Evolutionary conservation across 2,113 vertebrate species (phyloP).

Genomic region (Callocephalon fimbriatum): DNA sequence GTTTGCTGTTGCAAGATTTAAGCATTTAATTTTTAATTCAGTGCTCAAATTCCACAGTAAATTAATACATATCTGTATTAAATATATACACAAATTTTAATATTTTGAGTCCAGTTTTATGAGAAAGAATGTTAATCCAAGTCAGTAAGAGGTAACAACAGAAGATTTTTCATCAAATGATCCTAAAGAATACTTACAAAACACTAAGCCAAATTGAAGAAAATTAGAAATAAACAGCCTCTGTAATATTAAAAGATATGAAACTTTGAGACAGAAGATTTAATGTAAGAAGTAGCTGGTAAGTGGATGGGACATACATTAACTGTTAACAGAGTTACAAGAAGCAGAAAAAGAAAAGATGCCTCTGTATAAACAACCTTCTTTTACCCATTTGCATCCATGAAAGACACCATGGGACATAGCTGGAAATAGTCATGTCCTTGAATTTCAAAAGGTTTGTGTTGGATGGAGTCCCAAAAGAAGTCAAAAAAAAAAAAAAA

Average conservation of each 20-base stretch:
- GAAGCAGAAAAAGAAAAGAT: not conserved
- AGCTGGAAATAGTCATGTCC: fast-evolving
- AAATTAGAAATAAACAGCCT: not conserved
- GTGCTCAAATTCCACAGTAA: not conserved
- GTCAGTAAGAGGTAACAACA: not conserved
- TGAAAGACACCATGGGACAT: fast-evolving
- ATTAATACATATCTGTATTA: not conserved
- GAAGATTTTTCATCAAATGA: not conserved
- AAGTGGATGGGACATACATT: not conserved
- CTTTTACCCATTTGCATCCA: not conserved
- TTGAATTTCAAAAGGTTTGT: not conserved
- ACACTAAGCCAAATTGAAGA: not conserved
- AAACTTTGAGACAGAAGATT: not conserved
- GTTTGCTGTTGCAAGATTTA: not conserved
- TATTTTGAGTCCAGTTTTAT: not conserved
- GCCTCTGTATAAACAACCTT: not conserved
- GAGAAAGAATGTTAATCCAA: not conserved
- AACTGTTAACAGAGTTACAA: not conserved
- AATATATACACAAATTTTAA: not conserved
- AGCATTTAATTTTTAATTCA: not conserved
- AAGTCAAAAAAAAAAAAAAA: not conserved
- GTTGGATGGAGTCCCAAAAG: not conserved
- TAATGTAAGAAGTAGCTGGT: not conserved
- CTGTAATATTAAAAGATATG: not conserved
- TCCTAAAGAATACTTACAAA: not conserved